These are phyloP conservation scores for Semaprochilodus insignis DNA, from an alignment of 2,797 vertebrate genomes.

Conservation along the genomic window DNA sequence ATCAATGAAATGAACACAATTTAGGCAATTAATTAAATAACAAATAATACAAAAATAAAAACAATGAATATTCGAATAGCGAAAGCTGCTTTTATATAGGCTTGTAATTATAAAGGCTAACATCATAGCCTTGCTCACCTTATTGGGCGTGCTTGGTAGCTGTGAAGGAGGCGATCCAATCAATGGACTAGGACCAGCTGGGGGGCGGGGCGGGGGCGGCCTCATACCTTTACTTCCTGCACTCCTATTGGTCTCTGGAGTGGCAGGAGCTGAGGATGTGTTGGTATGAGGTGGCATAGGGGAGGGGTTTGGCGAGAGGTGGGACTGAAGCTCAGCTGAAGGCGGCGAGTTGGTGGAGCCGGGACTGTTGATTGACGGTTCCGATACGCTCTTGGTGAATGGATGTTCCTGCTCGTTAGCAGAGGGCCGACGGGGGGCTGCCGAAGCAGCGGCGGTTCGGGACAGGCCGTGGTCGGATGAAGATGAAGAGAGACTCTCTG, in stretches of 20 bases:
- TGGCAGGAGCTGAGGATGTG: conserved; percentile 81
- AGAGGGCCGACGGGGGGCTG: conserved; percentile 39
- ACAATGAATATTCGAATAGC: too few species aligned
- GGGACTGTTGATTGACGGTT: conserved; percentile 86
- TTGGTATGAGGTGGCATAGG: conserved; percentile 65
- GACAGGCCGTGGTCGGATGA: conserved; percentile 81
- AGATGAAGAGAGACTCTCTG: conserved; percentile 89
- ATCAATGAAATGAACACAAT: neutral
- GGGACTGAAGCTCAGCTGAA: conserved; percentile 62
- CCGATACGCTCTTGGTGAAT: conserved; percentile 92
- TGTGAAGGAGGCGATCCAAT: conserved; percentile 68
- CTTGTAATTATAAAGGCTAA: too few species aligned
- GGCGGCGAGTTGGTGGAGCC: conserved; percentile 60
- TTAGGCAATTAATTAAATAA: neutral
- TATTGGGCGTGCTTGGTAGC: conserved; percentile 48
- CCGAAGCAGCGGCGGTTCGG: conserved; percentile 57
- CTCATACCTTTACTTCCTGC: conserved; percentile 69
- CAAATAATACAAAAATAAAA: too few species aligned
- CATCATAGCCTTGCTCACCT: conserved; percentile 42
- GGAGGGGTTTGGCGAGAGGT: conserved; percentile 52
- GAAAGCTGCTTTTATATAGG: neutral
- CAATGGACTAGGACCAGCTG: conserved; percentile 68
- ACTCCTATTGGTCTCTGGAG: conserved; percentile 83
- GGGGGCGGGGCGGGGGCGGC: conserved; percentile 67
- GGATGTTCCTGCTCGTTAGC: conserved; percentile 70